phyloP scores from a whole-genome alignment of 2,113 vertebrate genomes.

The Corvus moneduloides region DNA sequence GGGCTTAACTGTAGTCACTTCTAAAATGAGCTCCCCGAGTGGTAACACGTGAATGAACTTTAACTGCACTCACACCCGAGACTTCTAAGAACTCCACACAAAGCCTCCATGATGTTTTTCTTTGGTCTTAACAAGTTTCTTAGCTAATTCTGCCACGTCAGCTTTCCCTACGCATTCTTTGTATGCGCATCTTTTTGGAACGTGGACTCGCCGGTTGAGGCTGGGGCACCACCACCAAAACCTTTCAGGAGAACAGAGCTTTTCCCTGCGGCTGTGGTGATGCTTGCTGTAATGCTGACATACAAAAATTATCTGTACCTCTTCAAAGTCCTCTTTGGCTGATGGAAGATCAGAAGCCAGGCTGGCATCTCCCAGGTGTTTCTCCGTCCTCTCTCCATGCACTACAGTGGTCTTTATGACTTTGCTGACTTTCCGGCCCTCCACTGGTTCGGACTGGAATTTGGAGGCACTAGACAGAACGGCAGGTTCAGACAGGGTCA shows the following conservation, averaged over 20 bases:
- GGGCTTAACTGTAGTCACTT: not conserved
- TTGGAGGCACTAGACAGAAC: constrained; percentile 74
- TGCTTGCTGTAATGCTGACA: not conserved
- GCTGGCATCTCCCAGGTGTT: constrained; percentile 84
- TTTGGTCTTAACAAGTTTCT: not conserved
- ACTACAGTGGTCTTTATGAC: constrained; percentile 91
- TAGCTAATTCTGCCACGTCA: not conserved
- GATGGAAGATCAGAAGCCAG: constrained; percentile 89
- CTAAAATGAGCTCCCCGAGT: fast-evolving
- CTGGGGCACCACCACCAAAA: not conserved
- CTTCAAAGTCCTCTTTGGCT: constrained; percentile 95
- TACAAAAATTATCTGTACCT: constrained; percentile 72
- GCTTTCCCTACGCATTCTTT: not conserved
- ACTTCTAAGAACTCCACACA: not conserved
- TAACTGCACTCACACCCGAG: not conserved
- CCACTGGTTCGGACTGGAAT: constrained; percentile 87
- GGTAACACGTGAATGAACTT: not conserved
- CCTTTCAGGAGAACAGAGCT: not conserved
- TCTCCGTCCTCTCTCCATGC: constrained; percentile 88
- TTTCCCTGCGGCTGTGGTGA: not conserved
- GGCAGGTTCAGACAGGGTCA: constrained; percentile 82
- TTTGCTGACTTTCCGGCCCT: constrained; percentile 94
- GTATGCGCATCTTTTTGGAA: not conserved
- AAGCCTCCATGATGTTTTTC: not conserved
- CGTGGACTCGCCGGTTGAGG: fast-evolving